Evolutionary conservation across 2,797 vertebrate genomes (phyloP), one percentile per base, ranked within the genome.

Genomic region (Centropyge bicolor): DNA sequence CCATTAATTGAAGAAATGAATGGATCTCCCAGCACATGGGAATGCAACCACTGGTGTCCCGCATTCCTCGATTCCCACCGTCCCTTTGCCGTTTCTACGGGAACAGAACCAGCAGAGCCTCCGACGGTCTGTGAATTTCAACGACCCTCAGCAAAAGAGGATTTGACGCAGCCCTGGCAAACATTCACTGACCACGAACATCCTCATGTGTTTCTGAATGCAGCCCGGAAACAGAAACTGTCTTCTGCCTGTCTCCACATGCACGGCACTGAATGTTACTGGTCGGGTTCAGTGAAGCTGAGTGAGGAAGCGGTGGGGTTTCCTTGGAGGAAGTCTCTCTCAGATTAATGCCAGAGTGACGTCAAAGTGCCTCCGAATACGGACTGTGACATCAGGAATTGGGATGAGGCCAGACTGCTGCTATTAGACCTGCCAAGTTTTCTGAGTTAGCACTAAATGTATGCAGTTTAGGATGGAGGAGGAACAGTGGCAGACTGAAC

Each of bases 121-220:
- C 84, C 31, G 71, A 83, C 82, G 43, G 78, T 52, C 83, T 79
- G 64, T 88, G 86, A 86, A 89, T 90, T 82, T 81, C 82, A 89
- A 88, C 70, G n/a, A 79, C 70, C 63, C 71, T 75, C 62, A 1
- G 77, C 69, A 61, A 59, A 73, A 66, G 8, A 66, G 72, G 59
- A 63, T 73, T 66, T 31, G 64, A 80, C 7, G 78, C 38, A 17
- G 14, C 65, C 69, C 48, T 73, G 68, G 60, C 45, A 70, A 63
- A 77, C 65, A 70, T 68, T 12, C 4, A 12, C 63, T 59, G 71
- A 76, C 51, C 57, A 7, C 27, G 27, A 72, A 31, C 56, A 70
- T 75, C 62, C 59, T 78, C 35, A 40, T 4, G n/a, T 31, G 41
- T 45, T 19, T 22, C 36, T 31, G 24, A 41, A 62, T 49, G 19